phyloP scores from a whole-genome alignment of 2,113 vertebrate genomes.

The Heterochromis multidens region DNA sequence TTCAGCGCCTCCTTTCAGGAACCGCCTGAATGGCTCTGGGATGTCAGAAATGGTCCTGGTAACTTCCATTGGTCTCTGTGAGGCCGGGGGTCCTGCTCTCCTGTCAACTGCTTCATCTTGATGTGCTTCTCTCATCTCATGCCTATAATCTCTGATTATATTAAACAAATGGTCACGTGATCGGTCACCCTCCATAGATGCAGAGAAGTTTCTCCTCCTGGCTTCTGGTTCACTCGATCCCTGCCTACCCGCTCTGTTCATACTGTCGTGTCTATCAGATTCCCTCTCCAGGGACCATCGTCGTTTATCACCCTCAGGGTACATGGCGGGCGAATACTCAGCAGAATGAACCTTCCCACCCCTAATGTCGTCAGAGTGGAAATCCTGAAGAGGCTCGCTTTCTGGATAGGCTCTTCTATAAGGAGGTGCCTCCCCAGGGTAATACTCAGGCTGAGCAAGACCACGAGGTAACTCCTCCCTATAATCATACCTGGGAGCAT shows the following conservation, averaged over 20 bases:
- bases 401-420: slow-evolving; percentile 16
- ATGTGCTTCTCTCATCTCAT: neutral
- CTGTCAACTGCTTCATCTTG: neutral
- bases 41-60: slow-evolving; percentile 41
- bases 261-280: neutral
- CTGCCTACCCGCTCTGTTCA: slow-evolving; percentile 2
- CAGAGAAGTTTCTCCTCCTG: slow-evolving; percentile 7
- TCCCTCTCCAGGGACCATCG: slow-evolving; percentile 25
- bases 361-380: slow-evolving; percentile 43
- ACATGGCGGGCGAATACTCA: neutral
- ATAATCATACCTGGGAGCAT: neutral
- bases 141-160: slow-evolving; percentile 28
- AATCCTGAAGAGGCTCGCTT: slow-evolving; percentile 44
- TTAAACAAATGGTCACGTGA: neutral
- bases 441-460: neutral
- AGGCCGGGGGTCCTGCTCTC: neutral
- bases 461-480: neutral
- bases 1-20: slow-evolving; percentile 27
- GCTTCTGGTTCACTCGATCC: slow-evolving; percentile 34
- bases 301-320: neutral
- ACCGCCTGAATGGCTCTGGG: slow-evolving; percentile 70
- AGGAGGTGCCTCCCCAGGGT: slow-evolving; percentile 5
- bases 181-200: neutral
- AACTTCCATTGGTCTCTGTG: slow-evolving; percentile 15
- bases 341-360: neutral